Conservation (phyloP, 2,797 vertebrate species). For the Enteromius viviparus region DNA sequence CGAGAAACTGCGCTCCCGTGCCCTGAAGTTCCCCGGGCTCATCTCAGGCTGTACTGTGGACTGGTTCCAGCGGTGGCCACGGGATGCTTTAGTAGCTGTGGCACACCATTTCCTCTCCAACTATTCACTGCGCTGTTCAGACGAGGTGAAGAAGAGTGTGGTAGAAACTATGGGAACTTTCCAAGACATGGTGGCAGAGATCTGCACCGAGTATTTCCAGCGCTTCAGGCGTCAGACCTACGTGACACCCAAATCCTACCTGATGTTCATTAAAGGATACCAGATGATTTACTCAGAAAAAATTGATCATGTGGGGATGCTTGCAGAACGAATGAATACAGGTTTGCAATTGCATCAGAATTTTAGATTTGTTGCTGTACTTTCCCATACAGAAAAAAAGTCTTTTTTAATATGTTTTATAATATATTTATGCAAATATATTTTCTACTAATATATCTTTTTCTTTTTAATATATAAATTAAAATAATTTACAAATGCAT, state of each 20-base stretch:
- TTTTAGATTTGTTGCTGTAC: background rate
- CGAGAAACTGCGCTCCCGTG: conserved; percentile 81
- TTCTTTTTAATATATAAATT: too few relatives aligned
- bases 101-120: conserved; percentile 82
- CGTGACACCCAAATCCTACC: conserved; percentile 86
- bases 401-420: too few relatives aligned
- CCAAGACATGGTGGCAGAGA: conserved; percentile 85
- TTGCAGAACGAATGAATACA: conserved; percentile 83
- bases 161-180: conserved; percentile 83
- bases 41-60: conserved; percentile 87
- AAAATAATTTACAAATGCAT: too few relatives aligned
- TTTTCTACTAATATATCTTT: too few relatives aligned
- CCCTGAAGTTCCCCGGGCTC: conserved; percentile 83
- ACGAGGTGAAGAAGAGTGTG: conserved; percentile 77
- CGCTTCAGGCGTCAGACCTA: conserved; percentile 82
- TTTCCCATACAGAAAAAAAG: background rate
- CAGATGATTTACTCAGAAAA: conserved; percentile 82
- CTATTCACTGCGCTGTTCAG: conserved; percentile 80
- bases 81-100: conserved; percentile 84
- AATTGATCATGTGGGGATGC: conserved; percentile 73
- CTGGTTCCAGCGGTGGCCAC: conserved; percentile 86
- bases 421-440: too few relatives aligned
- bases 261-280: conserved; percentile 85
- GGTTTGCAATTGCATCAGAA: conserved; percentile 65
- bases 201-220: conserved; percentile 83